Conservation (phyloP, 2,797 vertebrate genomes). For the Peromyscus melanophrys region DNA sequence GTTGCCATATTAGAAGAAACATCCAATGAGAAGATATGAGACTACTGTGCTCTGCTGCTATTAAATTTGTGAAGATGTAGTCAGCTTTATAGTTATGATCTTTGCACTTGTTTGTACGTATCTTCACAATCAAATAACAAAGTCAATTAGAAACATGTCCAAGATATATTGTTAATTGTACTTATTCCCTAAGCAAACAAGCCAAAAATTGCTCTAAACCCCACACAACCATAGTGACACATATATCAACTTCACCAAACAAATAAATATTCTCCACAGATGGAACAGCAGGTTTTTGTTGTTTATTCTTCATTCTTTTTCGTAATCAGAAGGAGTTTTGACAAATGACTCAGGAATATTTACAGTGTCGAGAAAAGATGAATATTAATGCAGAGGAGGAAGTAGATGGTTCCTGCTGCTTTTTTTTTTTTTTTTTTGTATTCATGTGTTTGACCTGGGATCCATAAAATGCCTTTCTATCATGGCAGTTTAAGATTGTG, state of each 20-base stretch:
- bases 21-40: background rate
- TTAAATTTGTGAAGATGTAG: background rate
- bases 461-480: background rate
- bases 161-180: constrained; percentile 51
- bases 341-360: constrained; percentile 68
- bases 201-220: constrained; percentile 9
- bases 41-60: background rate
- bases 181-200: constrained; percentile 51
- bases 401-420: background rate
- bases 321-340: constrained; percentile 63
- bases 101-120: background rate
- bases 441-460: background rate
- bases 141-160: constrained; percentile 37
- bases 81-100: background rate
- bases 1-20: background rate
- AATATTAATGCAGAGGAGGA: constrained; percentile 52
- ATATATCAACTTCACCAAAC: constrained; percentile 70
- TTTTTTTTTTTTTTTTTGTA: background rate
- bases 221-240: constrained; percentile 44
- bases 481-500: background rate
- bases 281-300: constrained; percentile 64
- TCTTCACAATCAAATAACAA: constrained; percentile 2
- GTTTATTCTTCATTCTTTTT: constrained; percentile 67
- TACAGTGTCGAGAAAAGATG: constrained; percentile 5
- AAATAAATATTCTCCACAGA: constrained; percentile 67